phyloP scores from a whole-genome alignment of 2,797 vertebrate genomes.

The Trematomus bernacchii region DNA sequence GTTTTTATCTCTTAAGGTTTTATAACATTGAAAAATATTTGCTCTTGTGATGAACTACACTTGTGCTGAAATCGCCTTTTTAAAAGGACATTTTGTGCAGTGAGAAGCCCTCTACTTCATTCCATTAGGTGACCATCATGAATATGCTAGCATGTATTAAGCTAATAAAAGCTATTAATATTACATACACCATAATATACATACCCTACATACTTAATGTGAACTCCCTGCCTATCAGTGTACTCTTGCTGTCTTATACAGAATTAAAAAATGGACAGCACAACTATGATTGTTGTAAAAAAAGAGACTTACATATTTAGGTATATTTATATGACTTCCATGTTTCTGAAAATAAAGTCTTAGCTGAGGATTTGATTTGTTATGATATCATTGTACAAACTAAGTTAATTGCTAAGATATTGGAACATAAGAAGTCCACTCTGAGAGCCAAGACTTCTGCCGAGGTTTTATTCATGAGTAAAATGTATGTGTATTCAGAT shows the following conservation, averaged over 20 bases:
- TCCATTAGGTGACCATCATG: slow-evolving; percentile 76
- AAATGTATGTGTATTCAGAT: too few relatives aligned
- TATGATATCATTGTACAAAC: too few relatives aligned
- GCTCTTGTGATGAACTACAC: neutral
- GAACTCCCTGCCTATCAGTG: neutral
- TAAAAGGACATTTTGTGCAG: slow-evolving; percentile 7
- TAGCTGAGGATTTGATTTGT: neutral
- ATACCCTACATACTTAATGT: slow-evolving; percentile 58
- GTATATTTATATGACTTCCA: neutral
- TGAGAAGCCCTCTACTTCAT: neutral
- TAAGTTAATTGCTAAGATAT: too few relatives aligned
- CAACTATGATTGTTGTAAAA: accelerated
- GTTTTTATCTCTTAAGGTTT: neutral
- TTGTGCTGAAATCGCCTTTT: neutral
- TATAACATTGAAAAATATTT: neutral
- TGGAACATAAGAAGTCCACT: too few relatives aligned
- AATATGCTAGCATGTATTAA: slow-evolving; percentile 75
- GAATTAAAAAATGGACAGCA: slow-evolving; percentile 5
- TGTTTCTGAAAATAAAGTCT: neutral
- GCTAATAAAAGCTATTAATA: slow-evolving; percentile 82
- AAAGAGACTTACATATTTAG: neutral
- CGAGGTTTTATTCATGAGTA: too few relatives aligned
- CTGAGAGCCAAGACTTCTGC: too few relatives aligned
- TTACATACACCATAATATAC: slow-evolving; percentile 74
- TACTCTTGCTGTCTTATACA: slow-evolving; percentile 4